Conservation (phyloP, 2,888 invertebrate species). For the Meteorus colon region DNA sequence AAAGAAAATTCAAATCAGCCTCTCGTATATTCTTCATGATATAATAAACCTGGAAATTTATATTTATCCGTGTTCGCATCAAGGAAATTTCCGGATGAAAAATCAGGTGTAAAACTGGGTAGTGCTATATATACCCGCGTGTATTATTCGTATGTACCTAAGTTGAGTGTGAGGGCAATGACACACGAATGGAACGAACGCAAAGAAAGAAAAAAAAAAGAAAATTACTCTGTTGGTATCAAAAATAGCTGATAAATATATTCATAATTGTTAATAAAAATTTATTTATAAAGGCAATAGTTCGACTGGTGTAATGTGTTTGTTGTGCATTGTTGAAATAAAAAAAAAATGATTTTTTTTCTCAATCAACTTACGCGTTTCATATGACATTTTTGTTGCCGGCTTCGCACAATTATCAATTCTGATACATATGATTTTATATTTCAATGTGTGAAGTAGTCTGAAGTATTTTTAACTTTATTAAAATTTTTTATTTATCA, state of each 20-base stretch:
- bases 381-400: slow-evolving; percentile 10
- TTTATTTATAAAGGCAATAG: neutral
- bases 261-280: neutral
- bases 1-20: neutral
- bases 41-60: neutral
- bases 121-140: neutral
- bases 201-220: neutral
- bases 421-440: neutral
- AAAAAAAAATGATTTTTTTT: neutral
- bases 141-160: neutral
- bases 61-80: neutral
- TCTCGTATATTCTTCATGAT: neutral
- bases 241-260: neutral
- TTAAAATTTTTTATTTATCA: neutral
- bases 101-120: neutral
- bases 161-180: neutral
- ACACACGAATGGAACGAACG: neutral
- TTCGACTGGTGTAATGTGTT: neutral
- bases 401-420: neutral
- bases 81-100: neutral
- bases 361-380: neutral
- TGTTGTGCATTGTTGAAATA: neutral
- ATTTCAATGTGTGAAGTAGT: neutral
- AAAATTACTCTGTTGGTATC: neutral
- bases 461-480: neutral